A percentile compares a stretch with the other conserved stretches of the same genome.
Evolutionary conservation across 2,888 invertebrate species (phyloP).

Genomic region (Mythimna loreyi): DNA sequence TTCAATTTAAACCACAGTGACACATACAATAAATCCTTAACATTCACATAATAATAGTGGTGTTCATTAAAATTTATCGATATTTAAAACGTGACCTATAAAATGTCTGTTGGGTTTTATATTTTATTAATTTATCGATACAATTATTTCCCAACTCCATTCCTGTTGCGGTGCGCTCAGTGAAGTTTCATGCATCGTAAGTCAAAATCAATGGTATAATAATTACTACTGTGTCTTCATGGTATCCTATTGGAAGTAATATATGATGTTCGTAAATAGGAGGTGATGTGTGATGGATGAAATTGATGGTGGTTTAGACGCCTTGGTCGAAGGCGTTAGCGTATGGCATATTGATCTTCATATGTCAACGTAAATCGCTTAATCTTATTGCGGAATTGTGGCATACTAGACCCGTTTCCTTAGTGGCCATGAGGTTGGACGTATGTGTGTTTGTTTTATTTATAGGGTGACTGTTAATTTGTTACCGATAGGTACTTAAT

Average conservation of each 20-base stretch:
- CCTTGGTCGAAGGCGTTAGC: not conserved
- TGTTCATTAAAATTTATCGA: conserved; percentile 28
- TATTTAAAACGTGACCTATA: conserved; percentile 44
- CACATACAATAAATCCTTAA: conserved; percentile 18
- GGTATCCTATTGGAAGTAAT: conserved; percentile 4
- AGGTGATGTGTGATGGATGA: conserved; percentile 8
- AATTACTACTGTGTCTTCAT: conserved; percentile 44
- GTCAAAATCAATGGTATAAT: conserved; percentile 63
- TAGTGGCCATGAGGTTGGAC: not conserved
- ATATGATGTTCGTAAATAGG: not conserved
- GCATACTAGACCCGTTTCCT: not conserved
- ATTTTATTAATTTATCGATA: conserved; percentile 58
- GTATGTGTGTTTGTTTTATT: not conserved
- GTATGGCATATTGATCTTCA: not conserved
- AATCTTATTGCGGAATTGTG: not conserved
- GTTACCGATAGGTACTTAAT: no score
- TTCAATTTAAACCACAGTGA: conserved; percentile 25
- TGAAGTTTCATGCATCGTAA: conserved; percentile 63
- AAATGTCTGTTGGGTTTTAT: conserved; percentile 35
- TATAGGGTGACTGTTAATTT: no score
- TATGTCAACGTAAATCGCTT: not conserved
- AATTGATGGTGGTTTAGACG: conserved; percentile 18
- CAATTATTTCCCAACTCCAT: conserved; percentile 45
- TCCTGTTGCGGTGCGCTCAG: conserved; percentile 48
- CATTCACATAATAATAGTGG: conserved; percentile 7